phyloP scores from a whole-genome alignment of 2,113 vertebrate genomes.

The Lagenorhynchus albirostris region DNA sequence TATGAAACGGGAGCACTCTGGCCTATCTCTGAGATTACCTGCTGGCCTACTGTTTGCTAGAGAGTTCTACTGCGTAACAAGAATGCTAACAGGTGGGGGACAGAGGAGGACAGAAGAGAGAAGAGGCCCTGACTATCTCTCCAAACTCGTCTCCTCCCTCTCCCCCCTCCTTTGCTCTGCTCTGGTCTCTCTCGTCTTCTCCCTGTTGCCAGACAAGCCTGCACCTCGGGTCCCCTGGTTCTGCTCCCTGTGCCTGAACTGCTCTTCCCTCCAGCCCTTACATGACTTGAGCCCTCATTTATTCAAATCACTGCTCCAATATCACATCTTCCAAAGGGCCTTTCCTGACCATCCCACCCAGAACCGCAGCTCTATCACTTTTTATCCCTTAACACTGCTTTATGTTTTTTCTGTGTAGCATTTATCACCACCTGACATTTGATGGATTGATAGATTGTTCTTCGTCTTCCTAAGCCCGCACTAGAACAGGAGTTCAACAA shows the following conservation, averaged over 20 bases:
- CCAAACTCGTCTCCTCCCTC: neutral
- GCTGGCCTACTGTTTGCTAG: neutral
- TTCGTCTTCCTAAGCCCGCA: neutral
- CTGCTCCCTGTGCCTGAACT: neutral
- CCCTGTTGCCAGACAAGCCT: neutral
- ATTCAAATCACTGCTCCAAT: neutral
- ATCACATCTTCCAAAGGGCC: too few species aligned
- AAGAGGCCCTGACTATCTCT: neutral
- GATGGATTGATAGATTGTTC: neutral
- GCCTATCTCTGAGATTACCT: neutral
- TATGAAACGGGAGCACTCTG: too few species aligned
- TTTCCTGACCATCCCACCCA: neutral
- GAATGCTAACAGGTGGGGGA: neutral
- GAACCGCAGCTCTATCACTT: neutral
- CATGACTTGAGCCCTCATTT: neutral
- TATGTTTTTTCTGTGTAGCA: neutral
- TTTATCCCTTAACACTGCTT: neutral
- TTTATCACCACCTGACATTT: neutral
- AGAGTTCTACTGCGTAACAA: neutral
- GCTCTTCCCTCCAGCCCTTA: neutral
- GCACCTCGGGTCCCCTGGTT: accelerated
- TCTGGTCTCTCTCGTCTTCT: neutral
- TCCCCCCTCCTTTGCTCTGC: neutral
- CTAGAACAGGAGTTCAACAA: neutral
- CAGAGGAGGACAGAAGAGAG: neutral